A percentile compares a stretch with the other conserved stretches of the same genome.
phyloP scores from a whole-genome alignment of 2,797 vertebrate genomes.

The Phoxinus dragarum region DNA sequence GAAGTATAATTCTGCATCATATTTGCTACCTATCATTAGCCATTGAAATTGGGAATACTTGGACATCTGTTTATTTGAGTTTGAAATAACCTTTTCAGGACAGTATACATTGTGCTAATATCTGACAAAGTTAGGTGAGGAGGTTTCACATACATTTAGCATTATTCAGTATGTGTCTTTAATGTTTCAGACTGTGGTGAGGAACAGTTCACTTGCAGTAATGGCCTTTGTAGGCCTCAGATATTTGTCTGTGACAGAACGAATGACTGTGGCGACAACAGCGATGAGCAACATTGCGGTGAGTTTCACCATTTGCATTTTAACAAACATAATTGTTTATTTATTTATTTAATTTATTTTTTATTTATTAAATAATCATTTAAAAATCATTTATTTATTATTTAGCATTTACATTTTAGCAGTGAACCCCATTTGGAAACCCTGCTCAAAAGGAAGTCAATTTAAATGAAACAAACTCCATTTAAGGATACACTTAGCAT shows the following conservation, averaged over 20 bases:
- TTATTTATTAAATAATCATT: too few relatives aligned
- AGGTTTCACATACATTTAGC: background rate
- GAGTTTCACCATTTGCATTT: conserved; percentile 59
- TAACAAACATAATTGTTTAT: background rate
- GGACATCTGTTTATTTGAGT: background rate
- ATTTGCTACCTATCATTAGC: background rate
- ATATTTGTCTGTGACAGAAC: conserved; percentile 76
- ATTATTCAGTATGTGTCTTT: background rate
- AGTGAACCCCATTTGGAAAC: background rate
- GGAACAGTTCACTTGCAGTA: conserved; percentile 75
- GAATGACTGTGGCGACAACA: conserved; percentile 82
- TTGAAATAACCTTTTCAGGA: background rate
- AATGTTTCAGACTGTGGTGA: conserved; percentile 67
- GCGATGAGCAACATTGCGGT: conserved; percentile 79
- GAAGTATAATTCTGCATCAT: background rate
- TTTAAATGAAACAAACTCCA: background rate
- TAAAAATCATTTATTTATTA: too few relatives aligned
- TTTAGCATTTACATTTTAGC: background rate
- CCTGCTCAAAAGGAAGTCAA: background rate
- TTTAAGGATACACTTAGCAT: background rate
- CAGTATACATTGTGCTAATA: background rate
- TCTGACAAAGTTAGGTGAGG: background rate
- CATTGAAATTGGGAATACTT: background rate
- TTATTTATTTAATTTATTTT: background rate
- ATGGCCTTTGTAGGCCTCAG: conserved; percentile 78